phyloP scores from a whole-genome alignment of 2,113 vertebrate genomes.

The Coreoperca whiteheadi region DNA sequence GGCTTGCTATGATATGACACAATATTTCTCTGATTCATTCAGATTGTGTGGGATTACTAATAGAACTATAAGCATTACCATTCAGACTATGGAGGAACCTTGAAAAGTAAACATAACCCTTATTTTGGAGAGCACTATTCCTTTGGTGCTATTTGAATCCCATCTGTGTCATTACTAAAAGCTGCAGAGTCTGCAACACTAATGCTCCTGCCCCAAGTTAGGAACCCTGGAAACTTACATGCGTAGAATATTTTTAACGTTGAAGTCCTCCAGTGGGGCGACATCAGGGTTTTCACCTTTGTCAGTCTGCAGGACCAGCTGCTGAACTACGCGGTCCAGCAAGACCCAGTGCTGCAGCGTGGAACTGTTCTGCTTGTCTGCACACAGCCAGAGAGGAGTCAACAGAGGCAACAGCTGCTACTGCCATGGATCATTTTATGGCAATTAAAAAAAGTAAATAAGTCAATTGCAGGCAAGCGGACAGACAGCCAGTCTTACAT shows the following conservation, averaged over 20 bases:
- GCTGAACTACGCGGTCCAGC: conserved; percentile 93
- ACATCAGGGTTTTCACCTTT: conserved; percentile 92
- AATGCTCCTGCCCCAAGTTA: neutral
- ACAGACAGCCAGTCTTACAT: conserved; percentile 84
- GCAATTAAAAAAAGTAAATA: neutral
- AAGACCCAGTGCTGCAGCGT: conserved; percentile 93
- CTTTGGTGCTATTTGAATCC: neutral
- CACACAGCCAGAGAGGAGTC: neutral
- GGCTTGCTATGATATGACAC: neutral
- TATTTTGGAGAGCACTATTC: neutral
- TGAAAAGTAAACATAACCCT: neutral
- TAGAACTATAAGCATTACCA: neutral
- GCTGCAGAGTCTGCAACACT: neutral
- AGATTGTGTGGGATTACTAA: neutral
- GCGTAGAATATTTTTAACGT: conserved; percentile 92
- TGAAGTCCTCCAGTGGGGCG: conserved; percentile 93
- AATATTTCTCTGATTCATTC: neutral
- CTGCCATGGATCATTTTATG: neutral
- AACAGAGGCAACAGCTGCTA: neutral
- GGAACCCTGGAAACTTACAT: conserved; percentile 86
- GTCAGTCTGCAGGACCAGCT: conserved; percentile 95
- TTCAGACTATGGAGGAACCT: neutral
- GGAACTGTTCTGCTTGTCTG: conserved; percentile 89
- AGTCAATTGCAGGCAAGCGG: neutral
- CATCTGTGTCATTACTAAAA: neutral